These are phyloP conservation scores for Stenoptilia bipunctidactyla DNA, from an alignment of 2,888 invertebrate species.

Conservation along the genomic window DNA sequence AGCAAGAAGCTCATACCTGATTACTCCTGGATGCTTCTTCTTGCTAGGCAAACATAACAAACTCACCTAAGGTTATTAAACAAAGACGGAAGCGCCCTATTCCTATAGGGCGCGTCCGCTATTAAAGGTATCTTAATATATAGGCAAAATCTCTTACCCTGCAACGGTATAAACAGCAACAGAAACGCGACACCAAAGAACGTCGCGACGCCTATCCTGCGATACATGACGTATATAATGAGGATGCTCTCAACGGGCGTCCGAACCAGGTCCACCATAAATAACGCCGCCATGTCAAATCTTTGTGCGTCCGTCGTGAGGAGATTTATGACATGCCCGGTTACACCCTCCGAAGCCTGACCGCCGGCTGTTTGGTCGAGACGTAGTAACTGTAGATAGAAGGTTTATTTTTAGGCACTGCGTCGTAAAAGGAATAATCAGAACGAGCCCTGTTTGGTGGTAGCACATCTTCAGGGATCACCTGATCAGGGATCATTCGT, in stretches of 20 bases:
- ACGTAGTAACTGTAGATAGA: slow-evolving; percentile 70
- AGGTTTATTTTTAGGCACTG: too few relatives aligned
- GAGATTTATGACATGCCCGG: slow-evolving; percentile 79
- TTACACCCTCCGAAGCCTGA: slow-evolving; percentile 73
- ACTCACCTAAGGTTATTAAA: too few relatives aligned
- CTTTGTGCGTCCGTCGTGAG: slow-evolving; percentile 90
- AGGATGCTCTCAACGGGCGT: slow-evolving; percentile 84
- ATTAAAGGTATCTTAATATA: too few relatives aligned
- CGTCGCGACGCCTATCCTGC: slow-evolving; percentile 68
- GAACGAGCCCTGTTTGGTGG: too few relatives aligned
- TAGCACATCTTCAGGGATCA: too few relatives aligned
- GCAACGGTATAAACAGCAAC: slow-evolving; percentile 73
- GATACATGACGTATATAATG: slow-evolving; percentile 81
- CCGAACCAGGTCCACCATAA: slow-evolving; percentile 86
- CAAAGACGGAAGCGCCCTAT: too few relatives aligned
- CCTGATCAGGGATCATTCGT: too few relatives aligned
- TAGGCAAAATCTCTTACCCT: slow-evolving; percentile 67
- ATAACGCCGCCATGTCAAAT: slow-evolving; percentile 85
- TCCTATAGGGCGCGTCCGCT: too few relatives aligned
- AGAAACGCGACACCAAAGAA: slow-evolving; percentile 72
- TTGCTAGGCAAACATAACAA: too few relatives aligned
- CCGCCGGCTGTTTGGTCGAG: slow-evolving; percentile 76
- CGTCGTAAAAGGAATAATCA: too few relatives aligned
- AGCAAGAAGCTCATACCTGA: too few relatives aligned
- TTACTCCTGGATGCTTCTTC: too few relatives aligned